Conservation (phyloP, 2,888 invertebrate genomes). For the Lottia scabra region DNA sequence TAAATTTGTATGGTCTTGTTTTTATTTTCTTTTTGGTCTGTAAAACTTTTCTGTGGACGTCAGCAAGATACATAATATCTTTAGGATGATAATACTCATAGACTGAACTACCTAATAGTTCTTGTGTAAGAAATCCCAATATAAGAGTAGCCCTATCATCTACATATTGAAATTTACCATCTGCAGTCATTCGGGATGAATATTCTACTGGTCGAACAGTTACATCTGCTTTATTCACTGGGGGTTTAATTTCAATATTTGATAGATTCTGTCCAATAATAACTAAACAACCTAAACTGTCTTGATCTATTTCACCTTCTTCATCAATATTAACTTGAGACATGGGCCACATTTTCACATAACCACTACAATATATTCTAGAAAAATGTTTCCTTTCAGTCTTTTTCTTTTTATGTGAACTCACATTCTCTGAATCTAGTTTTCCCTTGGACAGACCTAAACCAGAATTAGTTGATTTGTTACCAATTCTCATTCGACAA, state of each 20-base stretch:
- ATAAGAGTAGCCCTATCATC: constrained; percentile 92
- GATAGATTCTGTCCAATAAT: constrained; percentile 85
- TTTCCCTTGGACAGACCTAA: not conserved
- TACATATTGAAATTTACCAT: constrained; percentile 92
- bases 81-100: constrained; percentile 91
- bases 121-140: constrained; percentile 92
- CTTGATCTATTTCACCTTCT: constrained; percentile 75
- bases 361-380: constrained; percentile 92
- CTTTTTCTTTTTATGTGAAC: not conserved
- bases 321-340: constrained; percentile 81
- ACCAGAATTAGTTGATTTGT: constrained; percentile 52
- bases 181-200: constrained; percentile 86
- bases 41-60: constrained; percentile 80
- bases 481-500: constrained; percentile 88
- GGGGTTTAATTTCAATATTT: constrained; percentile 72
- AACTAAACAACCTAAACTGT: constrained; percentile 87
- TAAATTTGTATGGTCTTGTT: constrained; percentile 74
- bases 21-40: constrained; percentile 59
- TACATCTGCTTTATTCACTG: constrained; percentile 40
- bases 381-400: constrained; percentile 80
- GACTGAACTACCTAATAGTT: constrained; percentile 90
- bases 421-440: not conserved
- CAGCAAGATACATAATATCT: constrained; percentile 83
- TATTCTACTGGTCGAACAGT: constrained; percentile 72
- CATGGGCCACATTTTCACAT: constrained; percentile 91